phyloP scores from a whole-genome alignment of 2,797 vertebrate species.

The Pampus argenteus region DNA sequence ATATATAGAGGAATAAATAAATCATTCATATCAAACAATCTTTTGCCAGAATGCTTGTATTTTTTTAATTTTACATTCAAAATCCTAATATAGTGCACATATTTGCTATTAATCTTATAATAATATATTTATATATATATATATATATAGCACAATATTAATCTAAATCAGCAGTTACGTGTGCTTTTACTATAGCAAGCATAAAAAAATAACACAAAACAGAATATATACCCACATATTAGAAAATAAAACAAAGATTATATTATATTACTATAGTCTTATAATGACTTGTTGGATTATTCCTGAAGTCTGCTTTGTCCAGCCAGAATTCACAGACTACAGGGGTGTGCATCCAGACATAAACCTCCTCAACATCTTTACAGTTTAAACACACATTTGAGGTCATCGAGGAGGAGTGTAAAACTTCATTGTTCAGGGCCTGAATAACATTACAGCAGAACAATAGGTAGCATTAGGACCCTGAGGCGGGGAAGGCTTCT shows the following conservation, averaged over 20 bases:
- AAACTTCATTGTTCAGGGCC: slow-evolving; percentile 25
- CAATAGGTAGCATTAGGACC: slow-evolving; percentile 78
- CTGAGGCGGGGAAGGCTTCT: slow-evolving; percentile 46
- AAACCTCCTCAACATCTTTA: background rate
- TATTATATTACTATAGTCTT: background rate
- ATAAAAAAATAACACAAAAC: no score
- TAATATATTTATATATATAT: no score
- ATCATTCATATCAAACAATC: background rate
- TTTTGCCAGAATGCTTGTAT: background rate
- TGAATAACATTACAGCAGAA: background rate
- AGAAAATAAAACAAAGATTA: no score
- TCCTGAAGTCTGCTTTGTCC: background rate
- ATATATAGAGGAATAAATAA: background rate
- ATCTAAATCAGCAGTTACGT: no score
- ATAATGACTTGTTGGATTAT: background rate
- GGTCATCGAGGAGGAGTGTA: slow-evolving; percentile 5
- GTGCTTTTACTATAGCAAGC: no score
- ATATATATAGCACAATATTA: no score
- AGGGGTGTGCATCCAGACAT: background rate
- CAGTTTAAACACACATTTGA: slow-evolving; percentile 10
- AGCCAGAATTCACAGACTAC: background rate
- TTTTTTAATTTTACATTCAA: no score
- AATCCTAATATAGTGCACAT: background rate
- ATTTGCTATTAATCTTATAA: background rate
- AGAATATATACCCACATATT: no score